Percentiles rank a stretch among this genome's conserved stretches.
Evolutionary conservation across 2,888 invertebrate species (phyloP).

Genomic region (Microctonus brassicae): DNA sequence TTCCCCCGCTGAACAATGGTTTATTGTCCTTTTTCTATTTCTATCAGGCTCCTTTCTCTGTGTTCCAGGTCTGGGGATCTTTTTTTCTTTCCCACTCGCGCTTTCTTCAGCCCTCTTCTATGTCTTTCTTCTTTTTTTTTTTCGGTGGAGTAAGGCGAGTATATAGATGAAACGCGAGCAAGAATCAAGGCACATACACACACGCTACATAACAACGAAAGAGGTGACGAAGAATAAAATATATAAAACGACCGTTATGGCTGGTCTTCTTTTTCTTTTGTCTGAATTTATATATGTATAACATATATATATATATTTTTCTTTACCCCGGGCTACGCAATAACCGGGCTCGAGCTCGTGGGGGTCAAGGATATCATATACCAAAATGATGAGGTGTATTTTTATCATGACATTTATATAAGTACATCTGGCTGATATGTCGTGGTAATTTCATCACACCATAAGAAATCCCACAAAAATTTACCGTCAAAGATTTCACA

Average conservation of each 20-base stretch:
- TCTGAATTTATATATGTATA: too few species aligned
- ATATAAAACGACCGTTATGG: slow-evolving; percentile 35
- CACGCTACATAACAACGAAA: slow-evolving; percentile 11
- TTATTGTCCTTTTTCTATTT: slow-evolving; percentile 33
- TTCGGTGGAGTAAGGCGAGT: slow-evolving; percentile 5
- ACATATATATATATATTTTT: too few species aligned
- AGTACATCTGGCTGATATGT: not conserved
- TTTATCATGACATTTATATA: not conserved
- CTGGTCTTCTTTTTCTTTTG: slow-evolving; percentile 21
- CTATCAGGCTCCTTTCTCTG: slow-evolving; percentile 19
- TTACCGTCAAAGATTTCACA: not conserved
- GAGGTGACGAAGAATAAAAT: slow-evolving; percentile 33
- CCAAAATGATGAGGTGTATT: not conserved
- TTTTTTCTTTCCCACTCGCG: not conserved
- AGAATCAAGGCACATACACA: slow-evolving; percentile 44
- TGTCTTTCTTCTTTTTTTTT: slow-evolving; percentile 10
- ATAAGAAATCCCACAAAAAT: not conserved
- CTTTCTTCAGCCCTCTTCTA: slow-evolving; percentile 1
- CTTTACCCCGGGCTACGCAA: not conserved
- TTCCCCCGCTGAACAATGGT: slow-evolving; percentile 30
- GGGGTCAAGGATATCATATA: slow-evolving; percentile 8
- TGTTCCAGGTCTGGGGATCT: slow-evolving; percentile 11
- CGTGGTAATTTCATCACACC: not conserved
- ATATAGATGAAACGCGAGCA: slow-evolving; percentile 24
- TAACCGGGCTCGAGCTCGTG: not conserved